These are phyloP conservation scores for Eriosoma lanigerum DNA, from an alignment of 1,140 invertebrate genomes.

Conservation along the genomic window DNA sequence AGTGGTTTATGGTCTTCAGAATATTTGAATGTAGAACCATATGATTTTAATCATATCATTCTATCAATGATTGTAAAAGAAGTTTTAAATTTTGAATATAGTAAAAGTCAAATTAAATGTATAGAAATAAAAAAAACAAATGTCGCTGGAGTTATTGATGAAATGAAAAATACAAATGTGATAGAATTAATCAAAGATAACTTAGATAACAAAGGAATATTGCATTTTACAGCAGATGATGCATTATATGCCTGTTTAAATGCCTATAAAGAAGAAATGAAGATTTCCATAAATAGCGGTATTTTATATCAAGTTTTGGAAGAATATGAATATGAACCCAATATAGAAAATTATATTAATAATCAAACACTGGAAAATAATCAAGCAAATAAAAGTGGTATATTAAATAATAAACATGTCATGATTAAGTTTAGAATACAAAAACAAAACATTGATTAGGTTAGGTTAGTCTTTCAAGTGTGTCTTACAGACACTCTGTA, in stretches of 20 bases:
- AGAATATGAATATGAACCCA: not conserved
- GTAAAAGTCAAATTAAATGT: constrained; percentile 1
- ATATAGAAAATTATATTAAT: not conserved
- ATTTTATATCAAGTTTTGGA: not conserved
- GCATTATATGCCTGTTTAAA: not conserved
- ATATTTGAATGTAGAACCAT: constrained; percentile 12
- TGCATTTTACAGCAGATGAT: constrained; percentile 28
- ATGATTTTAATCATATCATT: not conserved
- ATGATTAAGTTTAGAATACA: too few relatives aligned
- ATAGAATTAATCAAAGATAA: not conserved
- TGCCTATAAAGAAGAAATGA: constrained; percentile 25
- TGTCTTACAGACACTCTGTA: too few relatives aligned
- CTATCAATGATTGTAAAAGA: constrained; percentile 7
- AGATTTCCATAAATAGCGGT: not conserved
- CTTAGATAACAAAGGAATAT: constrained; percentile 5
- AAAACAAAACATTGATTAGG: too few relatives aligned
- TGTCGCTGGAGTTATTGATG: constrained; percentile 17
- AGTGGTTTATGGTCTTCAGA: constrained; percentile 10
- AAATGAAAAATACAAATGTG: not conserved
- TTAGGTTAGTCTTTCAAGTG: too few relatives aligned
- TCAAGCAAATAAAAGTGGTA: not conserved
- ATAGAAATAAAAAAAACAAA: constrained; percentile 23
- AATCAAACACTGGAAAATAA: not conserved
- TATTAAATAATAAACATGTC: not conserved
- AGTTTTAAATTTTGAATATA: constrained; percentile 31